Conservation (phyloP, 2,797 vertebrate genomes). For the Sitta carolinensis region DNA sequence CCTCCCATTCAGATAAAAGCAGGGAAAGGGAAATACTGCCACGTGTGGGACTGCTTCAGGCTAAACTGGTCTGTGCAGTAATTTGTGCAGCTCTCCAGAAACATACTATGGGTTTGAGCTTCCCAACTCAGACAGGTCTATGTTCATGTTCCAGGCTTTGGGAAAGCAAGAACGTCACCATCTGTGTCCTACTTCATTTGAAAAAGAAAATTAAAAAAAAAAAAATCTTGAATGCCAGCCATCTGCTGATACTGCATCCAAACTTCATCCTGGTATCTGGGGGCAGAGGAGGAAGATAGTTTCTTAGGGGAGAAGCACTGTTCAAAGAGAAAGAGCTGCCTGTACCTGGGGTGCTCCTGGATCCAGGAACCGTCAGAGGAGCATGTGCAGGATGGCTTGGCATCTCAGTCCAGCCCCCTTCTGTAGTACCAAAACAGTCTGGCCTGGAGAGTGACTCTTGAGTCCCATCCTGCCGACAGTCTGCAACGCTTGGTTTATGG, state of each 20-base stretch:
- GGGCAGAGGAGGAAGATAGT: neutral
- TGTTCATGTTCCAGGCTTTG: neutral
- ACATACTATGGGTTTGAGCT: neutral
- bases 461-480: neutral
- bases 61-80: neutral
- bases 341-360: neutral
- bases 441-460: neutral
- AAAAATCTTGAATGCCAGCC: neutral
- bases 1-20: constrained; percentile 2
- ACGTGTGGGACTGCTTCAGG: neutral
- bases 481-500: neutral
- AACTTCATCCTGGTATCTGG: neutral
- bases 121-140: neutral
- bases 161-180: constrained; percentile 2
- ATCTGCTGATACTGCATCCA: neutral
- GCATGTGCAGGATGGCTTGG: neutral
- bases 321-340: neutral
- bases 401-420: neutral
- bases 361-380: neutral
- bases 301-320: neutral
- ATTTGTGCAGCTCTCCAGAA: neutral
- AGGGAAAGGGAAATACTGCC: neutral
- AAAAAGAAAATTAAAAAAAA: neutral
- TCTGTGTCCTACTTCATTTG: constrained; percentile 41
- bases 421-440: neutral